Evolutionary conservation across 35 echinoderm and acorn worm species (phyloP), one percentile per base, ranked within the genome.

Genomic region (Chiridota heheva): DNA sequence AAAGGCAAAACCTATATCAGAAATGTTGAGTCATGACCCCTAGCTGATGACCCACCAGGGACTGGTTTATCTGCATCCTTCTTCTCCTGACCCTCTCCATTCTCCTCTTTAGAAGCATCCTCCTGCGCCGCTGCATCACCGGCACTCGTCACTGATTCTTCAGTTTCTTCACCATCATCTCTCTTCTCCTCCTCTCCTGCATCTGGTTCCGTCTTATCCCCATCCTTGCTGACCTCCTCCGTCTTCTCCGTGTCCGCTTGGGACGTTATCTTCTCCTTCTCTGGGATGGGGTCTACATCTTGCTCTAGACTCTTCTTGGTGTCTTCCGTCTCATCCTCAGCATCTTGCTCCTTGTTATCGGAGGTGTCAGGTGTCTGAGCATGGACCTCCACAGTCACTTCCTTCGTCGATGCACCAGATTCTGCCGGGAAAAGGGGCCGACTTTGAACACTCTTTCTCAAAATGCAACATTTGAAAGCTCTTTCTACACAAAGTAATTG

Each of bases 241-340:
- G 20, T 79, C 44, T 84, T 49, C 4, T 84, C 81, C 36, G 46
- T 55, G 45, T 42, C 45, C 40, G 15, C 33, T 60, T 41, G 39
- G 20, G 56, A 22, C 13, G 37, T 44, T 7, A 57, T 71, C 29
- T 33, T 72, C 68, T 86, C 83, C 26, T 76, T 86, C 71, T 86
- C 70, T 64, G 70, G 42, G 42, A 74, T 27, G 67, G 33, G 68
- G 39, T 72, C 39, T 17, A 43, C 36, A 26, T 72, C 36, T 25
- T 51, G 47, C 5, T 74, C 70, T 41, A 81, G 35, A 38, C 46
- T 32, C 47, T 36, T 64, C 22, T 39, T 43, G 40, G 6, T 27
- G 26, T 60, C 45, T 7, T 41, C 25, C 7, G 47, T 51, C 70
- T 74, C 42, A 26, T 70, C 13, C 22, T 61, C 77, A 40, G 39